Evolutionary conservation across 2,888 invertebrate genomes (phyloP).

Genomic region (Pandemis corylana): DNA sequence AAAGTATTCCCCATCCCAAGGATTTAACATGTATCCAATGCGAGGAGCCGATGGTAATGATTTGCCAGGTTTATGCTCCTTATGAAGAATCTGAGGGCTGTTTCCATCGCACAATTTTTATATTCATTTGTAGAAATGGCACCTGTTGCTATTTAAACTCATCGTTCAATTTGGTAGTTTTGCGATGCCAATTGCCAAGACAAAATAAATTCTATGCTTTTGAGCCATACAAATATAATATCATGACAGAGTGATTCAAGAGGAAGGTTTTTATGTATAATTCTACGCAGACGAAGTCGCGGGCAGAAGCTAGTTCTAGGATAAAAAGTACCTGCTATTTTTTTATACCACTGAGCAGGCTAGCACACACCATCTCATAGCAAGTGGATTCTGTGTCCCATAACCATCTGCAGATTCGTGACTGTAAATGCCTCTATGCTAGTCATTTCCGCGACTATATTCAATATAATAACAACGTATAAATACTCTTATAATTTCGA

Average conservation of each 20-base stretch:
- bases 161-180: conserved; percentile 87
- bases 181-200: conserved; percentile 91
- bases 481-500: not conserved
- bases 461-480: not conserved
- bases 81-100: conserved; percentile 87
- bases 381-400: too few relatives aligned
- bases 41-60: conserved; percentile 89
- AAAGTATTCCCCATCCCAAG: conserved; percentile 87
- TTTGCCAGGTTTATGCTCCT: conserved; percentile 97
- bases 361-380: too few relatives aligned
- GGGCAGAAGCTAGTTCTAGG: too few relatives aligned
- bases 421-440: not conserved
- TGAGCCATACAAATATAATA: conserved; percentile 89
- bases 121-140: conserved; percentile 93
- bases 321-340: too few relatives aligned
- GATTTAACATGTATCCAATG: conserved; percentile 90
- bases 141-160: conserved; percentile 86
- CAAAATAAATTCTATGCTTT: conserved; percentile 92
- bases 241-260: too few relatives aligned
- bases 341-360: too few relatives aligned
- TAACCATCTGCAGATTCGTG: too few relatives aligned
- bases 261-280: too few relatives aligned
- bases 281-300: too few relatives aligned
- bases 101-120: conserved; percentile 95
- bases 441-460: not conserved